phyloP scores from a whole-genome alignment of 1,140 invertebrate species.

The Drosophila serrata region DNA sequence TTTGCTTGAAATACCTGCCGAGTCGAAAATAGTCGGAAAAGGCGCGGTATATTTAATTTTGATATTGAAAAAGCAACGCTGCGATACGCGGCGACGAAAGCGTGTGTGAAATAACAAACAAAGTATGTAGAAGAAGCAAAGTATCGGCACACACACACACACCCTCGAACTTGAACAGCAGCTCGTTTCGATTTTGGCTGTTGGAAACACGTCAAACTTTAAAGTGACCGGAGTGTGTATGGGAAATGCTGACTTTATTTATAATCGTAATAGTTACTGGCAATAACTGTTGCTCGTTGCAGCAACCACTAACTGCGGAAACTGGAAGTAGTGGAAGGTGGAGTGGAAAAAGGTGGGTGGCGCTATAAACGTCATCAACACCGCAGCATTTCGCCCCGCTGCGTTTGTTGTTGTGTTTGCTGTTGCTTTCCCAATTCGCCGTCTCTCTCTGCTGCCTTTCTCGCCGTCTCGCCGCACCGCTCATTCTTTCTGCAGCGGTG shows the following conservation, averaged over 20 bases:
- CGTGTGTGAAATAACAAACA: conserved; percentile 81
- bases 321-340: conserved; percentile 2
- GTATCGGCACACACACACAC: conserved; percentile 50
- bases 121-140: conserved; percentile 68
- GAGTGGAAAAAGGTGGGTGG: conserved; percentile 5
- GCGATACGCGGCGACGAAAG: conserved; percentile 52
- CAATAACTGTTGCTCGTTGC: conserved; percentile 13
- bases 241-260: conserved; percentile 6
- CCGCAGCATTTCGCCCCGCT: conserved; percentile 49
- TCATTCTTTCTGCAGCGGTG: conserved; percentile 75
- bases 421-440: conserved; percentile 59
- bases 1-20: conserved; percentile 32
- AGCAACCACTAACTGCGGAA: neutral
- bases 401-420: conserved; percentile 61
- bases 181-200: conserved; percentile 49
- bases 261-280: neutral
- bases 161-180: conserved; percentile 39
- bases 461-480: conserved; percentile 34
- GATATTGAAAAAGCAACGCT: conserved; percentile 72
- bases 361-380: conserved; percentile 59
- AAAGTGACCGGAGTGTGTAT: conserved; percentile 22
- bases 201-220: conserved; percentile 30
- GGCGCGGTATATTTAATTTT: conserved; percentile 32
- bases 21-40: conserved; percentile 37
- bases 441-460: conserved; percentile 40